Evolutionary conservation across 2,888 invertebrate genomes (phyloP).

Genomic region (Lithophane semibrunnea): DNA sequence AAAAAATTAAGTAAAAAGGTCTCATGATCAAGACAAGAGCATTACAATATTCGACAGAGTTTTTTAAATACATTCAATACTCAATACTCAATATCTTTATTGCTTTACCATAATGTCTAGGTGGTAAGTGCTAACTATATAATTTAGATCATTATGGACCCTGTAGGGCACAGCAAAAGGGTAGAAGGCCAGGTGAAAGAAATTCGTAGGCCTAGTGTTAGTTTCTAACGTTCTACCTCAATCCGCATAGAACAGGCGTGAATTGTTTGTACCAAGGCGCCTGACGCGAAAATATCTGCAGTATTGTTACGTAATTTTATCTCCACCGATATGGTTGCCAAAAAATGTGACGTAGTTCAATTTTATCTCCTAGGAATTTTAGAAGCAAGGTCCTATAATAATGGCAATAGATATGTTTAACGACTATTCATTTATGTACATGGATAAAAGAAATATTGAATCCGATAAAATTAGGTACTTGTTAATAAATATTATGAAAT

Average conservation of each 20-base stretch:
- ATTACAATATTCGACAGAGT: background rate
- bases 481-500: background rate
- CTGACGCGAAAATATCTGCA: slow-evolving; percentile 45
- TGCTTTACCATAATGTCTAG: no score
- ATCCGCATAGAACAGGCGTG: slow-evolving; percentile 2
- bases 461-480: no score
- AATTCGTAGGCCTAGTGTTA: background rate
- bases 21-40: background rate
- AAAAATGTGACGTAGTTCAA: slow-evolving; percentile 1
- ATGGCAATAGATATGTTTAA: background rate
- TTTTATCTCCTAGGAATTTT: background rate
- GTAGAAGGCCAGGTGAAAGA: no score
- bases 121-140: no score
- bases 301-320: slow-evolving; percentile 49
- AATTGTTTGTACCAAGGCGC: background rate
- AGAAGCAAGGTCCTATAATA: background rate
- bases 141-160: no score
- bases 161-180: no score
- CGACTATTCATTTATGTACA: background rate
- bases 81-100: no score
- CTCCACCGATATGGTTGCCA: slow-evolving; percentile 30
- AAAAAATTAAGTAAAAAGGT: background rate
- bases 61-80: no score
- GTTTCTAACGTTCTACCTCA: slow-evolving; percentile 7
- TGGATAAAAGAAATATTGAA: background rate